Percentiles rank a stretch among this genome's conserved stretches.
Conservation (phyloP, 53 echinoderm and acorn worm species). For the Luidia sarsii region DNA sequence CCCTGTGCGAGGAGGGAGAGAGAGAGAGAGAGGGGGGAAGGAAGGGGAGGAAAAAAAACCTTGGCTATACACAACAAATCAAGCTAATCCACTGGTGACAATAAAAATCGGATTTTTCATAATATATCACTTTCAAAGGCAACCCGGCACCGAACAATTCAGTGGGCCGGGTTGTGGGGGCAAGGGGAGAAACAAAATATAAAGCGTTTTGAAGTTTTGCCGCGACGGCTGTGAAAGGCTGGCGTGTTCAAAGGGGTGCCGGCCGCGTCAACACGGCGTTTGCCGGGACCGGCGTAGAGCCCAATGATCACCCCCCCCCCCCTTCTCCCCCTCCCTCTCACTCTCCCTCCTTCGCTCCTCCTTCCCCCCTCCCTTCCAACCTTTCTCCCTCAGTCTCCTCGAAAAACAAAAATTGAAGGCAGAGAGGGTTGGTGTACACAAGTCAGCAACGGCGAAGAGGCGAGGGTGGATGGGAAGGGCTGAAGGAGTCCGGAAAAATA, state of each 20-base stretch:
- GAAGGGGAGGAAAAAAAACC: neutral
- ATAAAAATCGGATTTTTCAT: slow-evolving; percentile 54
- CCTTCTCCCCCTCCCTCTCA: no score
- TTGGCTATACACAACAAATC: slow-evolving; percentile 51
- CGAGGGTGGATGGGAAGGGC: no score
- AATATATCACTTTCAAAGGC: slow-evolving; percentile 56
- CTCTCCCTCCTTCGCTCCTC: no score
- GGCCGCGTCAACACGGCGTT: slow-evolving; percentile 40
- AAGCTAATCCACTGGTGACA: slow-evolving; percentile 55
- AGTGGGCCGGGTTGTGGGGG: slow-evolving; percentile 28
- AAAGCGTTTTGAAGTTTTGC: slow-evolving; percentile 56
- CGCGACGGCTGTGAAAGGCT: slow-evolving; percentile 24
- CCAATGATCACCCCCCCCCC: slow-evolving; percentile 13
- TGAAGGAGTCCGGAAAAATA: no score
- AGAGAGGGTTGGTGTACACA: no score
- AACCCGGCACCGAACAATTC: slow-evolving; percentile 44
- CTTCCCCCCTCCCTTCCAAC: no score
- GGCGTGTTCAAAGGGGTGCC: slow-evolving; percentile 32
- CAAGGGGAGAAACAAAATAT: neutral
- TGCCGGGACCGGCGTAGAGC: neutral
- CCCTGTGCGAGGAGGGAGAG: no score
- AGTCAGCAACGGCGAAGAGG: no score
- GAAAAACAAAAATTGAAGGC: no score
- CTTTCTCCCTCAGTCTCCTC: no score
- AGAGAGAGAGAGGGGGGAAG: no score